Base-by-base conservation (phyloP, 2,888 invertebrate species). In the Drepana falcataria region DNA sequence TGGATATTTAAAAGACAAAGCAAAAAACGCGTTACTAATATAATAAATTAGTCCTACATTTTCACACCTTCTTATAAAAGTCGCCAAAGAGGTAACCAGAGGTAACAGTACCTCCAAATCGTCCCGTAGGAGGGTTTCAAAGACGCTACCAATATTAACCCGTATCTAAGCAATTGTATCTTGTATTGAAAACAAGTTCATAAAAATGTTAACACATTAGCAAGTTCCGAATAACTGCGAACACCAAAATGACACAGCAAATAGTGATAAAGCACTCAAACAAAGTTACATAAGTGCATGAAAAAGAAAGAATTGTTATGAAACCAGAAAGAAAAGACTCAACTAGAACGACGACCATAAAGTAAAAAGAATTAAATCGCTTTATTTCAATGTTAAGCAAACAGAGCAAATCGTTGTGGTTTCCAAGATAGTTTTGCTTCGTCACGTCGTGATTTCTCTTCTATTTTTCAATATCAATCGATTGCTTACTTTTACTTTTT, bases 361-460 rank as follows among this genome's bases (percentile, higher is more conserved):
- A 60, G 55, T 58, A 58, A 55, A 68, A 71, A 65, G 65, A 70
- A 63, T 66, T 68, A 64, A 71, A 69, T 68, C 68, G 69, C 66
- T 58, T 65, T 61, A 63, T 61, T 70, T 72, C 68, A 75, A 71
- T 75, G 69, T 69, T 68, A 65, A 66, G 57, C 61, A 77, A 81
- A 75, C 73, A 71, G 76, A 80, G 70, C 71, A 76, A 68, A 64
- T 66, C 63, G 67, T 58, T 63, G 69, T 21, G 21, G 21, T 64
- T 54, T 33, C 54, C 53, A 53, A 49, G 52, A 60, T 51, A 58
- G 51, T 41, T 33, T 34, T 49, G 53, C 53, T 59, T 53, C 53
- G 59, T 59, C 63, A 67, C 65, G 62, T 60, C 58, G 59, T 55
- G 52, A 54, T 53, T 59, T 61, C 55, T 53, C 52, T 37, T 53